These are phyloP conservation scores for Acanthurus lineatus DNA, from an alignment of 2,797 vertebrate genomes.

Conservation along the genomic window DNA sequence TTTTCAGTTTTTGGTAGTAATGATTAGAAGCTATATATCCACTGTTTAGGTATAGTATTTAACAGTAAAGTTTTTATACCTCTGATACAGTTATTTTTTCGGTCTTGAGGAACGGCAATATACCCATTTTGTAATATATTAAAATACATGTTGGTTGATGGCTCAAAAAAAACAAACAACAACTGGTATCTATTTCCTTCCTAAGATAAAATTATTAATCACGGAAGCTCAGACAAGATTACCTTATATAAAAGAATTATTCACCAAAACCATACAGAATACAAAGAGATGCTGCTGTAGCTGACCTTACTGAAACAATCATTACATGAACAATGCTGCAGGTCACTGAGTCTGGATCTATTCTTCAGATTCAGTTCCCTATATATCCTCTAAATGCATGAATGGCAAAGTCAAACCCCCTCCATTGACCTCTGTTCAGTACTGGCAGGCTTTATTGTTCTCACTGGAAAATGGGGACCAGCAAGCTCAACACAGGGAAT, in stretches of 20 bases:
- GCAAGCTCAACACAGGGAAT: slow-evolving; percentile 10
- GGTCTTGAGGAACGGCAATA: not conserved
- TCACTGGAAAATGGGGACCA: slow-evolving; percentile 19
- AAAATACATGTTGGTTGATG: not conserved
- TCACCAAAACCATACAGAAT: not conserved
- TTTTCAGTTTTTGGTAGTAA: not conserved
- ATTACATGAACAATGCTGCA: not conserved
- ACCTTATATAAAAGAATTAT: not conserved
- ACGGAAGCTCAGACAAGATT: not conserved
- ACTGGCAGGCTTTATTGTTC: slow-evolving; percentile 25
- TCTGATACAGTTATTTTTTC: not conserved
- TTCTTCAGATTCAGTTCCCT: slow-evolving; percentile 6
- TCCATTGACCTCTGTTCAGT: slow-evolving; percentile 43
- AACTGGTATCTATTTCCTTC: slow-evolving; percentile 4
- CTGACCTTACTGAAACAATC: not conserved
- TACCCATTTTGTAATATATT: not conserved
- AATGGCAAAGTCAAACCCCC: slow-evolving; percentile 23
- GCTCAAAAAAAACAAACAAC: not conserved
- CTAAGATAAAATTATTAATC: not conserved
- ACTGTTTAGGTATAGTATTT: not conserved
- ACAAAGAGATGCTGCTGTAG: not conserved
- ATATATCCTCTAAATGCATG: slow-evolving; percentile 27
- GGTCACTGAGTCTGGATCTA: slow-evolving; percentile 20
- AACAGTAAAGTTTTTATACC: not conserved
- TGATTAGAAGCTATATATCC: not conserved